phyloP scores from a whole-genome alignment of 2,113 vertebrate genomes.

The Cryptomyrus ogoouensis region DNA sequence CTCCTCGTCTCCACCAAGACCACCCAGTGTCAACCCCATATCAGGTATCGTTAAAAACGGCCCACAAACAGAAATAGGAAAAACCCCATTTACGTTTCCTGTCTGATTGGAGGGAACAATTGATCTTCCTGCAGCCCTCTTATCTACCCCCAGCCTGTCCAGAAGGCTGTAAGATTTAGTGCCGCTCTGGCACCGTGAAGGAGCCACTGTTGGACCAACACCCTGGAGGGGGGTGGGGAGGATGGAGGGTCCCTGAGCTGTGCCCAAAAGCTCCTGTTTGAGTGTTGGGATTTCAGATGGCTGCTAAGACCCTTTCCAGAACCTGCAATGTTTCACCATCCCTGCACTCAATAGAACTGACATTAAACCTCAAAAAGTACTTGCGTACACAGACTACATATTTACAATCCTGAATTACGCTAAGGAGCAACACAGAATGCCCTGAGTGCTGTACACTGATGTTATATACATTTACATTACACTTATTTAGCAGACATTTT shows the following conservation, averaged over 20 bases:
- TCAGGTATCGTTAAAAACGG: slow-evolving; percentile 1
- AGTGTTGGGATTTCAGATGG: not conserved
- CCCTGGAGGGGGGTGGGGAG: not conserved
- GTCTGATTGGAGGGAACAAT: slow-evolving; percentile 39
- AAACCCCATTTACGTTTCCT: slow-evolving; percentile 37
- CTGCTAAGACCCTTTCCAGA: not conserved
- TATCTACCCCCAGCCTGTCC: not conserved
- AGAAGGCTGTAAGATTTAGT: slow-evolving; percentile 9
- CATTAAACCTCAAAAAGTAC: not conserved
- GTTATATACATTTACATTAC: not conserved
- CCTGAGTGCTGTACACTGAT: not conserved
- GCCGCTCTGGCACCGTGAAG: not conserved
- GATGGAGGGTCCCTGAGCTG: not conserved
- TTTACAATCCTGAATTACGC: not conserved
- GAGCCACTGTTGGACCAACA: not conserved
- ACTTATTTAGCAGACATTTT: not conserved
- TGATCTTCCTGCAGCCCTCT: slow-evolving; percentile 26
- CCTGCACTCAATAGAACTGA: not conserved
- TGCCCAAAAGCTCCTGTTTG: not conserved
- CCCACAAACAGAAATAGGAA: slow-evolving; percentile 22
- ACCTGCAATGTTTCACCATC: not conserved
- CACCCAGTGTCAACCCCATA: not conserved
- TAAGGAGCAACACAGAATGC: not conserved
- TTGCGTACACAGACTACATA: not conserved
- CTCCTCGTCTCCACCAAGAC: slow-evolving; percentile 16